Conservation (phyloP, 2,113 vertebrate genomes). For the Archocentrus centrarchus region DNA sequence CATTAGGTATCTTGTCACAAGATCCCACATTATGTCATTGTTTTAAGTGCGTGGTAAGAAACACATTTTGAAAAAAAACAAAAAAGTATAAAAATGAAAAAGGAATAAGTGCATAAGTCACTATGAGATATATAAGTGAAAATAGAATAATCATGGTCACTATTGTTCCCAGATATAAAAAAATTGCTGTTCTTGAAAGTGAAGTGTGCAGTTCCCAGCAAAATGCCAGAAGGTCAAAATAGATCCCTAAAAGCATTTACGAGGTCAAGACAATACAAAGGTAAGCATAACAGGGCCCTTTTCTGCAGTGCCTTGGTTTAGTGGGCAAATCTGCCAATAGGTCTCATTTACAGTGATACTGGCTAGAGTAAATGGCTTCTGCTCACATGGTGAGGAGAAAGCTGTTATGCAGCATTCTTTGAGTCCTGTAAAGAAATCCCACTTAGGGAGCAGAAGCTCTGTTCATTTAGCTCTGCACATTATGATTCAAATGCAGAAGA, state of each 20-base stretch:
- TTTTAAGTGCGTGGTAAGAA: background rate
- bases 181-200: background rate
- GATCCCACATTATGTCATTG: background rate
- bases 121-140: background rate
- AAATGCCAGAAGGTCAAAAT: slow-evolving; percentile 8
- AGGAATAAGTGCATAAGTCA: background rate
- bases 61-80: background rate
- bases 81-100: background rate
- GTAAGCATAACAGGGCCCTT: slow-evolving; percentile 20
- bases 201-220: background rate
- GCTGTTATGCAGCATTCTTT: slow-evolving; percentile 35
- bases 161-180: background rate
- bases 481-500: slow-evolving; percentile 10
- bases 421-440: slow-evolving; percentile 50
- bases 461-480: slow-evolving; percentile 39
- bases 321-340: slow-evolving; percentile 25
- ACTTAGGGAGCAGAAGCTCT: slow-evolving; percentile 32
- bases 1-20: background rate
- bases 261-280: slow-evolving; percentile 24
- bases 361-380: slow-evolving; percentile 41
- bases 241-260: slow-evolving; percentile 9
- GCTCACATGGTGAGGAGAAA: slow-evolving; percentile 39
- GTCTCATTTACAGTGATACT: slow-evolving; percentile 47
- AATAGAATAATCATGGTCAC: background rate
- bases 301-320: slow-evolving; percentile 27